phyloP scores from a whole-genome alignment of 2,113 vertebrate species.

The Candoia aspera region DNA sequence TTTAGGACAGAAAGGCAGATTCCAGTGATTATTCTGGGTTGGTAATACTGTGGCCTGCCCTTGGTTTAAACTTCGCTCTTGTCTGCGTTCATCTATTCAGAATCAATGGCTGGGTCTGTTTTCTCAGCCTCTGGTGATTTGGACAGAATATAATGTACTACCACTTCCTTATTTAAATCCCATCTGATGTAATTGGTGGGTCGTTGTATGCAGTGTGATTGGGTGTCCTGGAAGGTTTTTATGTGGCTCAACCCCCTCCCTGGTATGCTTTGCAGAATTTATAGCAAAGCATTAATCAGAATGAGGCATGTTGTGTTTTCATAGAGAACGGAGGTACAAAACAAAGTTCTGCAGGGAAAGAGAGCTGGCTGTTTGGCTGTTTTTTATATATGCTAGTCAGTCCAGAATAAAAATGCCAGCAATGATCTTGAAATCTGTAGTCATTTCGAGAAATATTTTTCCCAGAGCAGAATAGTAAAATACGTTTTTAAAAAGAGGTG shows the following conservation, averaged over 20 bases:
- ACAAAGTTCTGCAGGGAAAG: neutral
- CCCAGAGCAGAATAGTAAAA: neutral
- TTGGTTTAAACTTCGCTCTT: neutral
- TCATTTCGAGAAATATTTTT: neutral
- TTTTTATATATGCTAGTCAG: neutral
- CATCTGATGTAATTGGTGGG: neutral
- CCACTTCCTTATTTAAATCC: neutral
- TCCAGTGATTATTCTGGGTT: neutral
- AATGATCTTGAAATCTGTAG: neutral
- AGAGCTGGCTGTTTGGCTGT: neutral
- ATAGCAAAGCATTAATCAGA: neutral
- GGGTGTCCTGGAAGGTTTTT: neutral
- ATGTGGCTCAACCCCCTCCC: neutral
- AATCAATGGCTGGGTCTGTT: neutral
- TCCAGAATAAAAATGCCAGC: neutral
- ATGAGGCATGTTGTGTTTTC: neutral
- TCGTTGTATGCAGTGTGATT: neutral
- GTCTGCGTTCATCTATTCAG: neutral
- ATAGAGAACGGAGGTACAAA: neutral
- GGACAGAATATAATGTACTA: neutral
- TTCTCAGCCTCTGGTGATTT: neutral
- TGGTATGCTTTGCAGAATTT: neutral
- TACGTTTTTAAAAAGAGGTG: neutral
- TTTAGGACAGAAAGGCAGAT: neutral
- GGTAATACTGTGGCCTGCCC: neutral